phyloP scores from a whole-genome alignment of 2,113 vertebrate species.

The Crotalus horridus region DNA sequence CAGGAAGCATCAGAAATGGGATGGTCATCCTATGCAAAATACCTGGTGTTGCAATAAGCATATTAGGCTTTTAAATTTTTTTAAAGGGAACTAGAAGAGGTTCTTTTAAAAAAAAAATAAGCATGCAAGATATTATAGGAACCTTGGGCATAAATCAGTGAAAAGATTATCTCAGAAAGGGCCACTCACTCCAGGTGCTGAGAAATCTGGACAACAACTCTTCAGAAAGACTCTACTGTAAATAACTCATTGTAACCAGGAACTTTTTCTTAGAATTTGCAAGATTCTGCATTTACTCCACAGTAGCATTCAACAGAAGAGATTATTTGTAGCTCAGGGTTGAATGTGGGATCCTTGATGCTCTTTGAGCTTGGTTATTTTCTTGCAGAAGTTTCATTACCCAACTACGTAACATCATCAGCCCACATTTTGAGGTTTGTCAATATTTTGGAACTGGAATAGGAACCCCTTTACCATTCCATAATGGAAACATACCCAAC shows the following conservation, averaged over 20 bases:
- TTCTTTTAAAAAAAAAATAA: neutral
- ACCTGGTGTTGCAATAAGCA: neutral
- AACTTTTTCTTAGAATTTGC: neutral
- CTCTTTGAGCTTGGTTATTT: neutral
- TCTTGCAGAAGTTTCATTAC: neutral
- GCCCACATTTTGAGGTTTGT: neutral
- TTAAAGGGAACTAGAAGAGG: neutral
- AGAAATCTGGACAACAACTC: neutral
- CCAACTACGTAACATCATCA: neutral
- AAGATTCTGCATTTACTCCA: neutral
- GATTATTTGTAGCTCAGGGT: neutral
- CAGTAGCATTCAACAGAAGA: neutral
- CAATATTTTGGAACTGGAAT: neutral
- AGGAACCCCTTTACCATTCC: neutral
- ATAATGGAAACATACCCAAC: neutral
- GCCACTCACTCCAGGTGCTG: neutral
- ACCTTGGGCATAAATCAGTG: neutral
- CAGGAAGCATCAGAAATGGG: neutral
- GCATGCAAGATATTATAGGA: neutral
- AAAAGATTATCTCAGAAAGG: neutral
- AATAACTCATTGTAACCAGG: neutral
- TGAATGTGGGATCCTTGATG: neutral
- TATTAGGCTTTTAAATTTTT: neutral
- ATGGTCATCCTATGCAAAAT: neutral
- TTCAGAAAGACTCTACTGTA: neutral